phyloP scores from a whole-genome alignment of 2,888 invertebrate species.

The Plutella xylostella region DNA sequence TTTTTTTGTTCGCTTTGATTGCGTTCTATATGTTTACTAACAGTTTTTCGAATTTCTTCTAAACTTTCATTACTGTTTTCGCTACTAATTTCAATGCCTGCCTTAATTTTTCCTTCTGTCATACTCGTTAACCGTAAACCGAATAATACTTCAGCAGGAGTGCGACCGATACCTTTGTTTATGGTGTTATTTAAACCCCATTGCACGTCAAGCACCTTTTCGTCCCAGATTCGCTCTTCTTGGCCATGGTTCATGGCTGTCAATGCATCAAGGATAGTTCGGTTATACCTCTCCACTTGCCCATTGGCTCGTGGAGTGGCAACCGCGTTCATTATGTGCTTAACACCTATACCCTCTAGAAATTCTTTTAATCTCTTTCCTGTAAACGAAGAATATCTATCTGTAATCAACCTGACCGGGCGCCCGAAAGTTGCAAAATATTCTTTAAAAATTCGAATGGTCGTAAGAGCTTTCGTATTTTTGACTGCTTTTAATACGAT shows the following conservation, averaged over 20 bases:
- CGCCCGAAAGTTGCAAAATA: slow-evolving; percentile 12
- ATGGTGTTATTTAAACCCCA: slow-evolving; percentile 3
- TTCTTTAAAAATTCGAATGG: slow-evolving; percentile 8
- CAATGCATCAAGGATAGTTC: slow-evolving; percentile 2
- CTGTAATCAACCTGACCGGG: slow-evolving; percentile 10
- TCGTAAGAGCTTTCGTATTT: slow-evolving; percentile 13
- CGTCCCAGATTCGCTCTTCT: not conserved
- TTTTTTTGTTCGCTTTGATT: too few species aligned
- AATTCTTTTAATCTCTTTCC: slow-evolving; percentile 9
- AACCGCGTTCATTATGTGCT: slow-evolving; percentile 8
- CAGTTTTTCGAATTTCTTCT: too few species aligned
- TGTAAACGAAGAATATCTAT: slow-evolving; percentile 13
- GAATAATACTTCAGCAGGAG: slow-evolving; percentile 26
- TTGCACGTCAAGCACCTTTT: not conserved
- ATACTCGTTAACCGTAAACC: slow-evolving; percentile 16
- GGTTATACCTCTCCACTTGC: slow-evolving; percentile 12
- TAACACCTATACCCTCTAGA: slow-evolving; percentile 1
- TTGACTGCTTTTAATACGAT: slow-evolving; percentile 12
- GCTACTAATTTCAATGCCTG: too few species aligned
- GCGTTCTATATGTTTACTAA: too few species aligned
- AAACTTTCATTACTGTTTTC: too few species aligned
- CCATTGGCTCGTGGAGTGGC: slow-evolving; percentile 13
- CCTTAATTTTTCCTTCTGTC: too few species aligned
- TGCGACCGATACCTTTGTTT: slow-evolving; percentile 14
- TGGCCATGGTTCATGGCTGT: slow-evolving; percentile 8